These are phyloP conservation scores for Crotalus viridis DNA, from an alignment of 2,113 vertebrate species.

Conservation along the genomic window DNA sequence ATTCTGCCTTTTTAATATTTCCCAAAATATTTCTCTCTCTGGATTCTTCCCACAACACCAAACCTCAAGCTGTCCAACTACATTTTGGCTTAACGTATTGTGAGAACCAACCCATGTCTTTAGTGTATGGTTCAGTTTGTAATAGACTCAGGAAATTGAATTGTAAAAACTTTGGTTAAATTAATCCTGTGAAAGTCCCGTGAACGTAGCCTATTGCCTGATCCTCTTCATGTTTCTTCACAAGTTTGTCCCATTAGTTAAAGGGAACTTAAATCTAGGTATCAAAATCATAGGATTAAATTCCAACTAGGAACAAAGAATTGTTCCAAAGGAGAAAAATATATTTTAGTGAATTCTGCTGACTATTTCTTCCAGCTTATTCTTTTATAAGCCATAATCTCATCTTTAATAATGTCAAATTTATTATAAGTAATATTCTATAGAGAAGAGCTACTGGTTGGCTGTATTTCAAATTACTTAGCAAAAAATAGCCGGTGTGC, in stretches of 20 bases:
- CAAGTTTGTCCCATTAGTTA: neutral
- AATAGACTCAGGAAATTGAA: neutral
- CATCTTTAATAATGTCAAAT: neutral
- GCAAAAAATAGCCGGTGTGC: neutral
- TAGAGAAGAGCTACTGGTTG: neutral
- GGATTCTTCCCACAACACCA: neutral
- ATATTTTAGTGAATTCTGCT: neutral
- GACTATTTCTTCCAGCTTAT: neutral
- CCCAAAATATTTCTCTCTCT: too few relatives aligned
- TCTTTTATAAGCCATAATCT: neutral
- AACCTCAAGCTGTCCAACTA: neutral
- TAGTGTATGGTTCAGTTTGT: neutral
- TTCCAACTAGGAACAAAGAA: neutral
- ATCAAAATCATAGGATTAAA: neutral
- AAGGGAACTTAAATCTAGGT: neutral
- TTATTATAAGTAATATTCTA: neutral
- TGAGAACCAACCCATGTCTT: neutral
- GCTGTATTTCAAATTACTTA: constrained; percentile 17
- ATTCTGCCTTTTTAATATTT: too few relatives aligned
- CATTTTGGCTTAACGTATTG: neutral
- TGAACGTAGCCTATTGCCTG: neutral
- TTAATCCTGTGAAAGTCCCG: neutral
- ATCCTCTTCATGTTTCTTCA: neutral
- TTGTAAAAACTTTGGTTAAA: neutral
- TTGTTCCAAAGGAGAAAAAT: neutral